Base-by-base conservation (phyloP, 1,140 invertebrate species). In the Pogonognathellus flavescens region DNA sequence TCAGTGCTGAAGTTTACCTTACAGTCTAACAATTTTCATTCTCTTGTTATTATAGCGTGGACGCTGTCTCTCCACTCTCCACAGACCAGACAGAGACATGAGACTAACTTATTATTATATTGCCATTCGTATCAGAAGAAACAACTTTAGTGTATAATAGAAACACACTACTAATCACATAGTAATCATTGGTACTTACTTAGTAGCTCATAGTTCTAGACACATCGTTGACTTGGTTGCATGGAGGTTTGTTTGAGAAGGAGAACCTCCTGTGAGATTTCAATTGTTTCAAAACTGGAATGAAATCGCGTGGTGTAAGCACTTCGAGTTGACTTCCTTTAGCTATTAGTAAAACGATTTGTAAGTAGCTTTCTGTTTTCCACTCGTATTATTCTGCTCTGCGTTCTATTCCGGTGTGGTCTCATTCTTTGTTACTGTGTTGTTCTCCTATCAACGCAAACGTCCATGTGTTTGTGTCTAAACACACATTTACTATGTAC, bases 251-350 rank as follows among this genome's bases (percentile, higher is more conserved):
- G 18, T 20, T 62, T 76, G n/a, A 50, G 31, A 41, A 6, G 10
- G 70, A 76, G 41, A 76, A 76, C 70, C 70, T 76, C 70, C 70
- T 76, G 70, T 76, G 70, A 76, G 70, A 76, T 76, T 76, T 76
- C 70, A 76, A 76, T 76, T 76, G 70, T 76, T 76, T 76, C 70
- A 50, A 41, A 41, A 50, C 70, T 76, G 70, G 70, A 76, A 76
- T 76, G 31, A 31, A 25, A 76, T 76, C 70, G 70, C 70, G 70
- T 76, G 70, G 70, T 76, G 3, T 16, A n/a, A 76, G 70, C 70
- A 76, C 70, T 76, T 76, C 41, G n/a, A 76, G 14, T 41, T 76
- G 25, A 76, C 70, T 76, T 76, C 70, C 70, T 76, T 50, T 76
- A 49, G 70, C 70, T 76, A 76, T 76, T 76, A 76, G 70, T 76